Evolutionary conservation across 2,888 invertebrate species (phyloP), one percentile per base, ranked within the genome.

Genomic region (Tinea trinotella): DNA sequence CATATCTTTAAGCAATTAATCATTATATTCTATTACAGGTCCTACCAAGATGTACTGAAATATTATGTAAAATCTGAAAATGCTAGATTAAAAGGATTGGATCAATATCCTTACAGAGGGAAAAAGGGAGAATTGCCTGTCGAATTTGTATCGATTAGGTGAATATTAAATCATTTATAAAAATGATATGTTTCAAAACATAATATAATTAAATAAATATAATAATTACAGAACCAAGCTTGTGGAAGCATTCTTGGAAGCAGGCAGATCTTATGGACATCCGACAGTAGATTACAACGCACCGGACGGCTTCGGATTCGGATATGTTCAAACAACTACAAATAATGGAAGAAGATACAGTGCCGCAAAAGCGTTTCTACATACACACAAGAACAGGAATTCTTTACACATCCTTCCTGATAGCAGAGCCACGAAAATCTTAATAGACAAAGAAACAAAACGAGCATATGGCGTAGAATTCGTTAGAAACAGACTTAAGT

Each of bases 391-490:
- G 58, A 70, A 77, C 5, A 80, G 93, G 52, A 73, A 66, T 9
- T 95, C 94, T 68, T 76, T 95, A 1, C 90, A 90, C 63, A 89
- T 93, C 15, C 74, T 93, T 0, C 89, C 91, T 0, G 78, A 89
- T 61, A 87, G 88, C 19, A 84, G 88, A 30, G 94, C 89, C 0
- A 90, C 89, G 0, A 90, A 90, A 72, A 74, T 94, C 2, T 68
- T 93, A 0, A 90, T 94, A 12, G 88, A 92, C 63, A 81, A 83
- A 0, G 58, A 70, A 10, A 88, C 89, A 0, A 91, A 90, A 62
- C 75, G 76, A 13, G 92, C 93, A 0, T 87, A 88, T 57, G 94
- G 93, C 0, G 90, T 94, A 0, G 84, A 92, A 61, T 91, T 91
- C 58, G 71, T 88, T 0, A 87, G 90, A 54, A 84, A 89, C 12